Conservation (phyloP, 2,797 vertebrate species). For the Cossypha polioptera region DNA sequence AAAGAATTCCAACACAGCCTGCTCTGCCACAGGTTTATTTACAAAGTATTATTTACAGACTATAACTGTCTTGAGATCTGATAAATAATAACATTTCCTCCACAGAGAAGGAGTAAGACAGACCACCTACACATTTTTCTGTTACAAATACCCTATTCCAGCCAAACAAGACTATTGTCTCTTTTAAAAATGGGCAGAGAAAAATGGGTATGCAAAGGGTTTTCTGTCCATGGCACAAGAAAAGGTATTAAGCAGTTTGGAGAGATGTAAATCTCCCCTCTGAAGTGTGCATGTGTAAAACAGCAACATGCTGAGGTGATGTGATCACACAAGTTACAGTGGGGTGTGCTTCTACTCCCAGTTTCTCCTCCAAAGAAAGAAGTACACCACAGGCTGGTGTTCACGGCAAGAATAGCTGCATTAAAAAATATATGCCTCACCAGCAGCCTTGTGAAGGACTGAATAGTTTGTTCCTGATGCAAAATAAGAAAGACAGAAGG, state of each 20-base stretch:
- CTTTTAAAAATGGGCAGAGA: not conserved
- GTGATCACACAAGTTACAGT: not conserved
- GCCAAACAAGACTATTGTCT: not conserved
- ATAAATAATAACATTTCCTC: slow-evolving; percentile 64
- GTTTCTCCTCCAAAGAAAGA: not conserved
- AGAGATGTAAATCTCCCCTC: not conserved
- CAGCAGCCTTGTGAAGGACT: not conserved
- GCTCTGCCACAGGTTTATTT: slow-evolving; percentile 64
- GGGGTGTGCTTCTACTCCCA: not conserved
- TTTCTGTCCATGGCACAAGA: not conserved
- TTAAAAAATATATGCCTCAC: not conserved
- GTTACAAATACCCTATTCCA: slow-evolving; percentile 7
- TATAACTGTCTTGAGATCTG: not conserved
- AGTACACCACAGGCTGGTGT: not conserved
- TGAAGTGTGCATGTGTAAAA: not conserved
- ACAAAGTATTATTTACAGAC: slow-evolving; percentile 69
- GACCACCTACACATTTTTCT: slow-evolving; percentile 28
- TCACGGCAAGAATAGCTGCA: not conserved
- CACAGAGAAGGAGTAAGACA: slow-evolving; percentile 61
- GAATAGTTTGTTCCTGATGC: not conserved
- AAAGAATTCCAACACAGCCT: not conserved
- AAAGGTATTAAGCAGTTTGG: not conserved
- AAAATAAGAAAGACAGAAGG: not conserved
- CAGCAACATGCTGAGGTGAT: not conserved
- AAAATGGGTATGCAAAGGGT: not conserved